Base-by-base conservation (phyloP, 1,140 invertebrate genomes). In the Bombus sibiricus region DNA sequence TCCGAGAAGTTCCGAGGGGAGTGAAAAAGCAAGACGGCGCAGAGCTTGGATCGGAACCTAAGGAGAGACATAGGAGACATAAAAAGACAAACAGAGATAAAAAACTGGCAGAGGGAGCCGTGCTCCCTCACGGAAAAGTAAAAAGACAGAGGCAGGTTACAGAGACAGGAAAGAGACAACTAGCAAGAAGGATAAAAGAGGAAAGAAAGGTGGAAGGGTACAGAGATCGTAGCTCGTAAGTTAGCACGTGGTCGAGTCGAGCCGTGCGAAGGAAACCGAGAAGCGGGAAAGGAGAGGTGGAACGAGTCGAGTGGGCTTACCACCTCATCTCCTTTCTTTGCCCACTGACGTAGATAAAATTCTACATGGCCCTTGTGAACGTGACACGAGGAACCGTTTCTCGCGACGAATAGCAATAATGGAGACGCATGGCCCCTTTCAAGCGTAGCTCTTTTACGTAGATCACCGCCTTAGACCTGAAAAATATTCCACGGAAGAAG, bases 201-300 rank as follows among this genome's bases (percentile, higher is more conserved):
- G 89, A 83, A 81, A 80, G 76, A 91, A 77, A 75, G 76, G 90
- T 87, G 90, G 87, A 89, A 91, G 88, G 89, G 92, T 90, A 93
- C 89, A 90, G 88, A 87, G 88, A 91, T 93, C 91, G 91, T 91
- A 91, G 92, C 93, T 95, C 93, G 93, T 94, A 95, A 94, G 93
- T 95, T 94, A 94, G 93, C 94, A 94, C 94, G 94, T 95, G 93
- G 93, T 94, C 90, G 90, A 90, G 88, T 69, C 89, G 84, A 92
- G 89, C 79, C 90, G 91, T 92, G 91, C 90, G 91, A 93, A 93
- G 89, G 88, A 93, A 92, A 91, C 85, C 82, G 88, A 91, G 92
- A 92, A 91, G 89, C 89, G 72, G 90, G 88, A 92, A 90, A 79
- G 86, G 86, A 92, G 91, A 93, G 88, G 82, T 89, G 89, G 88